A percentile compares a stretch with the other conserved stretches of the same genome.
Evolutionary conservation across 2,888 invertebrate genomes (phyloP).

Genomic region (Pristionchus japonicus): DNA sequence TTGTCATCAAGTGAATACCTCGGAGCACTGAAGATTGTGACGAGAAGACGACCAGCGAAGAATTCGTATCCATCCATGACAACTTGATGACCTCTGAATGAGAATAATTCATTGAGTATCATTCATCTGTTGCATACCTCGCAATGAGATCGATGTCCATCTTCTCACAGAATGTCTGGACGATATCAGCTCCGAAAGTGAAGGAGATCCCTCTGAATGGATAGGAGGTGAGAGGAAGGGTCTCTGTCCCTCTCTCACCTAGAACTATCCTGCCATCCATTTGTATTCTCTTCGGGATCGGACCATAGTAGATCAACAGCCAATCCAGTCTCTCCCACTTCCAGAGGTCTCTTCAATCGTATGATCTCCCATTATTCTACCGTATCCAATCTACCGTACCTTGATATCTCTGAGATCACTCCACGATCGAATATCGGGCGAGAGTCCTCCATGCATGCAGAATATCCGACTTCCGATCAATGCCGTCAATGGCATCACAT

Average conservation of each 20-base stretch:
- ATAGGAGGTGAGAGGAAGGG: not conserved
- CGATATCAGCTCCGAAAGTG: conserved; percentile 60
- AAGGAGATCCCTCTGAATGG: conserved; percentile 56
- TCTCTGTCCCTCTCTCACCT: not conserved
- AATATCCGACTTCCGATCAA: conserved; percentile 60
- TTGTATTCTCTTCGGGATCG: conserved; percentile 55
- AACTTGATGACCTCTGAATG: conserved; percentile 50
- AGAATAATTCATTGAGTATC: not conserved
- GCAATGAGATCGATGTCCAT: conserved; percentile 64
- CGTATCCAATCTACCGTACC: not conserved
- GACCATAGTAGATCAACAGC: conserved; percentile 59
- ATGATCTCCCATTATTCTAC: not conserved
- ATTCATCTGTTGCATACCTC: conserved; percentile 8
- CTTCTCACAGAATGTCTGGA: conserved; percentile 56
- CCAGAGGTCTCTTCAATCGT: conserved; percentile 41
- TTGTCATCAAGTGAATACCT: conserved; percentile 72
- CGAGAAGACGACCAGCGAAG: conserved; percentile 52
- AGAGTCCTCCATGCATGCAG: conserved; percentile 63
- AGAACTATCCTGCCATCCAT: conserved; percentile 58
- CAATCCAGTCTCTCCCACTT: conserved; percentile 34
- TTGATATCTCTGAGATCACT: conserved; percentile 51
- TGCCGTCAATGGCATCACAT: conserved; percentile 58
- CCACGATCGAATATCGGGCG: conserved; percentile 54
- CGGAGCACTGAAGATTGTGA: conserved; percentile 59
- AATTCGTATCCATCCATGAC: conserved; percentile 60